Percentiles rank a stretch among this genome's conserved stretches.
Evolutionary conservation across 30 jellyfish, hydroid and myxozoan genomes (phyloP).

Genomic region (Catostylus mosaicus): DNA sequence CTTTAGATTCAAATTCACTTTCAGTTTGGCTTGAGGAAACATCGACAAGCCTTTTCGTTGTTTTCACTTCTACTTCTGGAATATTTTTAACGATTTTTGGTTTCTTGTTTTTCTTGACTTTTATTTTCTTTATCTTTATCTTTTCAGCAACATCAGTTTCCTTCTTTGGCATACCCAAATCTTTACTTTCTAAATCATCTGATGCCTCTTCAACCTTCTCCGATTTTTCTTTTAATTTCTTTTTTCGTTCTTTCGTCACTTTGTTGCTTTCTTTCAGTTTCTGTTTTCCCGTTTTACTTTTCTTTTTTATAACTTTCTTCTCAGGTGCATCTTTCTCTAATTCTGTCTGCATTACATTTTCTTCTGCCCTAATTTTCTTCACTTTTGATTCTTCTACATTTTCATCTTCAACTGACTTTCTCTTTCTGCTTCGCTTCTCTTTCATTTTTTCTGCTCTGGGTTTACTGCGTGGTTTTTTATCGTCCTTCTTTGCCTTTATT

Average conservation of each 20-base stretch:
- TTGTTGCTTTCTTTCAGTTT: background rate
- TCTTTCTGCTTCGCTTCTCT: conserved; percentile 26
- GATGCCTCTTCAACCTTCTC: background rate
- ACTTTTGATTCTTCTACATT: conserved; percentile 4
- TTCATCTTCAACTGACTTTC: conserved; percentile 23
- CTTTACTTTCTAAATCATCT: background rate
- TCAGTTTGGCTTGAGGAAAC: conserved; percentile 54
- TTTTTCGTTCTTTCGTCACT: background rate
- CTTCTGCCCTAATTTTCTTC: conserved; percentile 10
- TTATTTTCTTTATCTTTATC: conserved; percentile 6
- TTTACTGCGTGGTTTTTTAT: conserved; percentile 18
- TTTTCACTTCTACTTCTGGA: conserved; percentile 34
- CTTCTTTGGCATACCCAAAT: background rate
- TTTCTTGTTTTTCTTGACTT: conserved; percentile 1
- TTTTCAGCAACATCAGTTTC: conserved; percentile 4
- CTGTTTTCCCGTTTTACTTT: background rate
- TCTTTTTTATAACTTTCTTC: conserved; percentile 1
- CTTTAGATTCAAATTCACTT: conserved; percentile 45
- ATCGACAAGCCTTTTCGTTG: conserved; percentile 34
- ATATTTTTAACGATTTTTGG: background rate
- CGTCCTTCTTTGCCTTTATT: background rate
- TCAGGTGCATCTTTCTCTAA: background rate
- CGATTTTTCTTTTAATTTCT: conserved; percentile 1
- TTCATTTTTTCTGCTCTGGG: background rate
- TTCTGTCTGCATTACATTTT: background rate